These are phyloP conservation scores for rat (Rattus norvegicus) DNA, from an alignment of 2,113 vertebrate genomes.

Conservation along the genomic window GRCr8 NC_086026.1:66836001-66836500, in stretches of 20 bases:
- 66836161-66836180: background rate
- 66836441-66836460: slow-evolving; percentile 14
- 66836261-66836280: background rate
- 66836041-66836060: background rate
- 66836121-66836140: background rate
- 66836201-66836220: background rate
- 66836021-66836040: background rate
- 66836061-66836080: background rate
- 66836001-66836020: too few relatives aligned
- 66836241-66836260: background rate
- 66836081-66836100: background rate
- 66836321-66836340: background rate
- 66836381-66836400: slow-evolving; percentile 53
- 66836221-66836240: background rate
- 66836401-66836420: slow-evolving; percentile 48
- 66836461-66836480: background rate
- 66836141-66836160: background rate
- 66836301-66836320: background rate
- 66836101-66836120: background rate
- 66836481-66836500: background rate
- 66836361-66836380: slow-evolving; percentile 33
- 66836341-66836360: background rate
- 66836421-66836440: background rate
- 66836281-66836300: background rate
- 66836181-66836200: background rate